These are phyloP conservation scores for Taphrorychus bicolor DNA, from an alignment of 2,888 invertebrate genomes.

Conservation along the genomic window DNA sequence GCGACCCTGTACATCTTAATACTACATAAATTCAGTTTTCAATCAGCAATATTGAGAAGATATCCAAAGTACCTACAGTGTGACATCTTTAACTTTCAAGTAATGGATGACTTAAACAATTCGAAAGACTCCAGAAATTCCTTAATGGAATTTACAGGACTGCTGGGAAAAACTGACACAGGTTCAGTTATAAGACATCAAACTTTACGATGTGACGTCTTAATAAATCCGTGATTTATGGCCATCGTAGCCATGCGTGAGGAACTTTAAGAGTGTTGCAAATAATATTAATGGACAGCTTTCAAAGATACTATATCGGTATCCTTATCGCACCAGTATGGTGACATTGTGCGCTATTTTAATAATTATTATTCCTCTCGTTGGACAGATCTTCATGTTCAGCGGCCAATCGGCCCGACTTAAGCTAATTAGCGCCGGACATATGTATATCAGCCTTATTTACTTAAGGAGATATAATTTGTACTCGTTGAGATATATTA, in stretches of 20 bases:
- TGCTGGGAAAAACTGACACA: not conserved
- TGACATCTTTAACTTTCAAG: too few relatives aligned
- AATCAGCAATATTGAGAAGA: not conserved
- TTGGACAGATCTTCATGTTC: slow-evolving; percentile 6
- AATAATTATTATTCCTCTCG: slow-evolving; percentile 12
- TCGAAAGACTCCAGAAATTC: not conserved
- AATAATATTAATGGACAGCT: not conserved
- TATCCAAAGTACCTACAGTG: too few relatives aligned
- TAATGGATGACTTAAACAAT: too few relatives aligned
- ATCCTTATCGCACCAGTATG: not conserved
- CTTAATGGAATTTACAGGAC: not conserved
- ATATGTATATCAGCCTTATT: slow-evolving; percentile 17
- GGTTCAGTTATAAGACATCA: not conserved
- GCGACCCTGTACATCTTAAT: not conserved
- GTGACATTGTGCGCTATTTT: slow-evolving; percentile 9
- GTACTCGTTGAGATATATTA: slow-evolving; percentile 22
- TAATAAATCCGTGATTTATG: not conserved
- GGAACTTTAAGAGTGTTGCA: not conserved
- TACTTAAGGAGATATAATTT: slow-evolving; percentile 32
- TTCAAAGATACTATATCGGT: not conserved
- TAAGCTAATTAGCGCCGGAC: slow-evolving; percentile 15
- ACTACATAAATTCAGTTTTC: not conserved
- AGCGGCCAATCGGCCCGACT: slow-evolving; percentile 3
- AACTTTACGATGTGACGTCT: not conserved
- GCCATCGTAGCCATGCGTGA: not conserved